Conservation (phyloP, 2,113 vertebrate species). For the Cyanoliseus patagonus region DNA sequence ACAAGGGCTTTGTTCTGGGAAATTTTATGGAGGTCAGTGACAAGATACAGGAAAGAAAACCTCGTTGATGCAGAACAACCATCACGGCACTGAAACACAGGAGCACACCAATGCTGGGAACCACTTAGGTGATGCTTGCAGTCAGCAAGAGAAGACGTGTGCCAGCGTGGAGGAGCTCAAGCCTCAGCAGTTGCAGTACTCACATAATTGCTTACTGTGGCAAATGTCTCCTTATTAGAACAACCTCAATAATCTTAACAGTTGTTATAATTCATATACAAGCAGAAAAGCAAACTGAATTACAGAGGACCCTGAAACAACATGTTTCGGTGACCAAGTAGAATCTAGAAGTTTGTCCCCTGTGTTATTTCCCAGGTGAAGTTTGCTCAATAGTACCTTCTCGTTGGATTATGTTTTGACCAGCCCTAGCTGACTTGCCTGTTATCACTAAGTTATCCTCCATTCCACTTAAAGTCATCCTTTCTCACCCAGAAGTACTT, state of each 20-base stretch:
- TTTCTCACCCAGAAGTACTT: background rate
- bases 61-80: background rate
- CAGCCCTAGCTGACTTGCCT: background rate
- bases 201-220: background rate
- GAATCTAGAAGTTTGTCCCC: accelerated
- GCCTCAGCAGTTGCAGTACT: background rate
- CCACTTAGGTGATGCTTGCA: background rate
- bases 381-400: background rate
- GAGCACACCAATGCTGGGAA: background rate
- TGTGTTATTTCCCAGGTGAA: background rate
- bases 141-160: background rate
- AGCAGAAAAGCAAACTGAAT: background rate
- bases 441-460: background rate
- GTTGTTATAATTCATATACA: background rate
- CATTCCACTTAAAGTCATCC: background rate
- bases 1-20: background rate
- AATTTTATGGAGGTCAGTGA: background rate
- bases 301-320: background rate
- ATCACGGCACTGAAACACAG: accelerated
- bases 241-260: background rate
- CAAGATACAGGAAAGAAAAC: background rate
- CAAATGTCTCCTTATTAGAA: background rate
- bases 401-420: background rate
- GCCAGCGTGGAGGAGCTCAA: background rate
- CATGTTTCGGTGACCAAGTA: accelerated